These are phyloP conservation scores for Lytechinus variegatus DNA, from an alignment of 35 echinoderm and acorn worm genomes.

Conservation along the genomic window DNA sequence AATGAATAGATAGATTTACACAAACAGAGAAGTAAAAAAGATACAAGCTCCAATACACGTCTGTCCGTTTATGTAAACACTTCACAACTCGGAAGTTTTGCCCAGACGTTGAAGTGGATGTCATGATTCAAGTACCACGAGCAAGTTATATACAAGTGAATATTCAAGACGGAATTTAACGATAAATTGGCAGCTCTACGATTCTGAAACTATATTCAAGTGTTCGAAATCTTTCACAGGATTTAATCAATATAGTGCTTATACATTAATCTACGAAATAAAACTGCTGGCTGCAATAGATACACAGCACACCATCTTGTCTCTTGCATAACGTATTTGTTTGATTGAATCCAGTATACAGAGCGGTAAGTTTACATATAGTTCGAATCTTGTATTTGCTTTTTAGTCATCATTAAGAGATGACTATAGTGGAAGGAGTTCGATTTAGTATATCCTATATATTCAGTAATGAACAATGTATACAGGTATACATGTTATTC, in stretches of 20 bases:
- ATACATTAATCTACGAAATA: not conserved
- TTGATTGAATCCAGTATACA: not conserved
- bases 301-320: not conserved
- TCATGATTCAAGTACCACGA: not conserved
- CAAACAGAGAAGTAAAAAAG: not conserved
- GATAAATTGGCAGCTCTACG: not conserved
- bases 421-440: not conserved
- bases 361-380: not conserved
- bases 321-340: not conserved
- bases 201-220: not conserved
- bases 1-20: not conserved
- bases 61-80: not conserved
- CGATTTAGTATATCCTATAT: not conserved
- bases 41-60: not conserved
- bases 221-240: not conserved
- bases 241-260: not conserved
- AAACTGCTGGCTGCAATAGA: not conserved
- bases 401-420: not conserved
- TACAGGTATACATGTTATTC: not conserved
- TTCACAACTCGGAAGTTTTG: not conserved
- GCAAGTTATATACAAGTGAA: not conserved
- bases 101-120: not conserved
- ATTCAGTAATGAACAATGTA: not conserved
- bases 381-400: not conserved
- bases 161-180: not conserved